phyloP scores from a whole-genome alignment of 2,888 invertebrate species.

The Drosophila kanekoi region DNA sequence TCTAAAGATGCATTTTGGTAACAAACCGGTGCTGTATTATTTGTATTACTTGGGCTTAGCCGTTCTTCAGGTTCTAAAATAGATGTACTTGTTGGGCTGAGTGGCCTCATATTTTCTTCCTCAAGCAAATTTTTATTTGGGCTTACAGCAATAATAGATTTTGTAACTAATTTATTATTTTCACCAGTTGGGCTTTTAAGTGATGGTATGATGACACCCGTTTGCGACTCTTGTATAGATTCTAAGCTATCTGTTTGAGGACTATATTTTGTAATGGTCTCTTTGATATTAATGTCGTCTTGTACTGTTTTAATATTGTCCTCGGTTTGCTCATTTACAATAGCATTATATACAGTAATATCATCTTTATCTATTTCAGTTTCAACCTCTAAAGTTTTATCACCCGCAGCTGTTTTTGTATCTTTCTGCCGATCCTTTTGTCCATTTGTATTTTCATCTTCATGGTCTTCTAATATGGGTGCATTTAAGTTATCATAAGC shows the following conservation, averaged over 20 bases:
- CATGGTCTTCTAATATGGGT: background rate
- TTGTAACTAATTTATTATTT: background rate
- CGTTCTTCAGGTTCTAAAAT: background rate
- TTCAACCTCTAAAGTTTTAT: background rate
- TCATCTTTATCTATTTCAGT: background rate
- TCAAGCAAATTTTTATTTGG: background rate
- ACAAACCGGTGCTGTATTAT: no score
- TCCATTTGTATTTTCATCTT: background rate
- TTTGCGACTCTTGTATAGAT: background rate
- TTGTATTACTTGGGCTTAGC: background rate
- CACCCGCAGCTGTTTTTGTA: background rate
- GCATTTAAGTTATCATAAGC: background rate
- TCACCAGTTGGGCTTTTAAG: background rate
- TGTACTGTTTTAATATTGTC: background rate
- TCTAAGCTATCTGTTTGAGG: background rate
- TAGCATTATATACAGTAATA: background rate
- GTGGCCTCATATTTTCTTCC: background rate
- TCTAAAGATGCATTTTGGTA: background rate
- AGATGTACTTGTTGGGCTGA: background rate
- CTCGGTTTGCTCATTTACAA: background rate
- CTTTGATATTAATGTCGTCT: background rate
- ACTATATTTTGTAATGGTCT: background rate
- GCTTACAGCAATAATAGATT: background rate
- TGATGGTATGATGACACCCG: background rate
- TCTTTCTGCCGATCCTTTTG: background rate